Base-by-base conservation (phyloP, 2,113 vertebrate genomes). In the Turnix velox region DNA sequence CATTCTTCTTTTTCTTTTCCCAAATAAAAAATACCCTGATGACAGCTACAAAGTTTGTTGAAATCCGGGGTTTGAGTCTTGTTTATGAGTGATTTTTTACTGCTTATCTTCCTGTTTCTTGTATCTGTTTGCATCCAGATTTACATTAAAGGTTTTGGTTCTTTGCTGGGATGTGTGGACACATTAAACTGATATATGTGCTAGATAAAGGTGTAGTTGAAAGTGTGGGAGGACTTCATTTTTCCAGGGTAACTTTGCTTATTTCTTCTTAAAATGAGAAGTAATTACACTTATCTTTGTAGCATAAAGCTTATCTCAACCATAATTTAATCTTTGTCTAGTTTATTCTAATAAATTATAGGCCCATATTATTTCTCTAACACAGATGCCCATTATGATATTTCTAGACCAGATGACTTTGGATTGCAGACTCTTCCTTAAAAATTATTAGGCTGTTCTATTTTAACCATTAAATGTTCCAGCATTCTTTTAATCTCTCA, bases 251-350 rank as follows among this genome's bases (percentile, higher is more conserved):
- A 95, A 94, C 82, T 96, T 96, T 95, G 80, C 91, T 94, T 95
- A 84, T 95, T 96, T 94, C 92, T 67, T 93, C 96, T 96, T 93
- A 87, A 96, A 97, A 97, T 95, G 73, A 96, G 88, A 96, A 97
- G 96, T 97, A 97, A 97, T 97, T 97, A 80, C 87, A 90, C 79
- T 97, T 98, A 97, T 97, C 97, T 97, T 63, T 93, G 65, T 52
- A 92, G 48, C 85, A 80, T 92, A 91, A 94, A 95, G 95, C 96
- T 95, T 97, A 97, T 97, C 93, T 92, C 43, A 76, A 40, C 63
- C 52, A 63, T 97, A 96, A 97, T 96, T 97, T 97, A 78, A 84
- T 96, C 96, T 97, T 93, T 91, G 73, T 91, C 90, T 74, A 55
- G 66, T 37, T 72, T 94, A 89, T 92, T 92, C 84, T 66, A 81